Base-by-base conservation (phyloP, 2,888 invertebrate genomes). In the Cataglyphis livida region DNA sequence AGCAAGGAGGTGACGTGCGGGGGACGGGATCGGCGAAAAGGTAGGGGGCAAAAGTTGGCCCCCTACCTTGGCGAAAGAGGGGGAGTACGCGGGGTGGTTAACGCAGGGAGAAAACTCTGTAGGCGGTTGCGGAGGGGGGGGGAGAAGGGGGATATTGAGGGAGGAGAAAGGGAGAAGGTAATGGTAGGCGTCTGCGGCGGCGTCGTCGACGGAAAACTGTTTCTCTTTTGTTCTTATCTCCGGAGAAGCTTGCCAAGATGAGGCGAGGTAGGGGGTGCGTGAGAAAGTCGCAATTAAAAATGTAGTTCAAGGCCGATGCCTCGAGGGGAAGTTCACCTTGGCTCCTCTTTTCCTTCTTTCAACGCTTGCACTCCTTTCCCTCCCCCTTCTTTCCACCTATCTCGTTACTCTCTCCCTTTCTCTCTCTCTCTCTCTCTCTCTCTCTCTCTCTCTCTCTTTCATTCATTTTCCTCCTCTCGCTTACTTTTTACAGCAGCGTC, bases 171-270 rank as follows among this genome's bases (percentile, higher is more conserved):
- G 25, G 38, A 25, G 57, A 2, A n/a, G 57, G 59, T 59, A 38
- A 73, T 18, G 81, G 79, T 64, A 81, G 84, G 75, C 66, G 81
- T 71, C 73, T 71, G 82, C 82, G 87, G 73, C 86, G 83, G 85
- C 88, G 90, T 88, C 88, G 90, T 87, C 90, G 85, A 88, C 89
- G 90, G 92, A 93, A 93, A 93, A 93, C 92, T 93, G 92, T 93
- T 93, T 93, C 93, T 92, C 93, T 93, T 94, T 94, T 94, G 94
- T 94, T 94, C 94, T 93, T 93, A 92, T 91, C 91, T 90, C 91
- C 91, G 89, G 89, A 91, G 92, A 85, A 92, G 88, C 88, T 83
- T 51, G 54, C 51, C 25, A n/a, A 51, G 59, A 32, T 76, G 81
- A 48, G 61, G 68, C 74, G 82, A 81, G 87, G 82, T 44, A 84